Conservation (phyloP, 1,140 invertebrate species). For the Leptestheria dahalacensis region DNA sequence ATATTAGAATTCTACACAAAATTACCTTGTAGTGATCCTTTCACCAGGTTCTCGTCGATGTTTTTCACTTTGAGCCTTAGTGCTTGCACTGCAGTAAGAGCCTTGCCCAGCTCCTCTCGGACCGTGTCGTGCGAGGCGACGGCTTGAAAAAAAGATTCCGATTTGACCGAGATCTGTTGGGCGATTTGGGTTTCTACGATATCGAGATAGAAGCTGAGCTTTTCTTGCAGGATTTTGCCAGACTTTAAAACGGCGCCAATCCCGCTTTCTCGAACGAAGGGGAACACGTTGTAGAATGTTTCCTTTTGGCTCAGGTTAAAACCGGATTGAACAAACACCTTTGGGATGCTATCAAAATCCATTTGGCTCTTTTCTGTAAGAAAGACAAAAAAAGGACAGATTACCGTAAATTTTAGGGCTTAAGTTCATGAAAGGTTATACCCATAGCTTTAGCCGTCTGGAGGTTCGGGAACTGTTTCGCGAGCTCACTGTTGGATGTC, state of each 20-base stretch:
- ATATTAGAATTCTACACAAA: not conserved
- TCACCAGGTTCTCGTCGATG: conserved; percentile 62
- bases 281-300: conserved; percentile 77
- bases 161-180: conserved; percentile 87
- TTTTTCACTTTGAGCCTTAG: conserved; percentile 42
- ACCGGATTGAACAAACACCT: conserved; percentile 67
- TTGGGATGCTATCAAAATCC: conserved; percentile 55
- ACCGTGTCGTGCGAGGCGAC: conserved; percentile 91
- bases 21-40: conserved; percentile 54
- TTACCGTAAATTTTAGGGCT: too few relatives aligned
- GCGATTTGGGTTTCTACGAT: conserved; percentile 90
- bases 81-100: conserved; percentile 58
- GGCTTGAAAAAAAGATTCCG: conserved; percentile 89
- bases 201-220: conserved; percentile 60
- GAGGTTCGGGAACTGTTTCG: conserved; percentile 34
- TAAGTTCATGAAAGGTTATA: too few relatives aligned
- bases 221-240: conserved; percentile 44
- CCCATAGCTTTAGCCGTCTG: conserved; percentile 31
- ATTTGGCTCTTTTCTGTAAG: conserved; percentile 31
- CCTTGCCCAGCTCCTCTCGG: conserved; percentile 72
- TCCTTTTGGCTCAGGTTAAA: conserved; percentile 65
- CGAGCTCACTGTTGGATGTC: conserved; percentile 25
- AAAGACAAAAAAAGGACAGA: too few relatives aligned
- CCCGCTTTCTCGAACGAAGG: conserved; percentile 21
- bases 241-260: conserved; percentile 18